Conservation (phyloP, 2,113 vertebrate species). For the Zosterops lateralis region DNA sequence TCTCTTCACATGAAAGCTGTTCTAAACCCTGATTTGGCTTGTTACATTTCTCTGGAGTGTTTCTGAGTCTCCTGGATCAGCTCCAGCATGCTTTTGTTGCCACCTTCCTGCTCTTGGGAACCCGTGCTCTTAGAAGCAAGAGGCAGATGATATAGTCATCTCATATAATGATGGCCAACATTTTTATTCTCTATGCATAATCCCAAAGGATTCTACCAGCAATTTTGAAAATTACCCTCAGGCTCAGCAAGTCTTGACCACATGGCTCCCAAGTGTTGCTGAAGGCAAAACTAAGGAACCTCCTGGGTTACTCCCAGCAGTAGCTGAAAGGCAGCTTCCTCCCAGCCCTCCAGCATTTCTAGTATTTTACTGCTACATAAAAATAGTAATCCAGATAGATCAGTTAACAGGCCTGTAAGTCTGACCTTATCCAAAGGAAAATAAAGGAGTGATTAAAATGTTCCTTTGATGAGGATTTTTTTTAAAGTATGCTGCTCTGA, state of each 20-base stretch:
- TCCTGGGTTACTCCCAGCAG: background rate
- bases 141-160: background rate
- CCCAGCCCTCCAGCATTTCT: background rate
- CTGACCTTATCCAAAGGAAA: background rate
- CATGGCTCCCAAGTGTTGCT: background rate
- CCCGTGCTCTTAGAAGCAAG: background rate
- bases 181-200: background rate
- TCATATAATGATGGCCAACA: background rate
- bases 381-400: background rate
- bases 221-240: background rate
- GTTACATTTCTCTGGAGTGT: background rate
- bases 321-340: background rate
- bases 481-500: background rate
- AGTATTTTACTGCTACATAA: background rate
- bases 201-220: background rate
- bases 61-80: background rate
- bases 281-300: background rate
- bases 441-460: background rate
- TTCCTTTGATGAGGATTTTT: background rate
- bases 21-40: background rate
- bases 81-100: background rate
- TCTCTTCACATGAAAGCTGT: rapidly evolving
- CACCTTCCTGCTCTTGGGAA: background rate
- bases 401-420: background rate
- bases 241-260: background rate